Evolutionary conservation across 2,797 vertebrate genomes (phyloP).

Genomic region (Sandelia bainsii): DNA sequence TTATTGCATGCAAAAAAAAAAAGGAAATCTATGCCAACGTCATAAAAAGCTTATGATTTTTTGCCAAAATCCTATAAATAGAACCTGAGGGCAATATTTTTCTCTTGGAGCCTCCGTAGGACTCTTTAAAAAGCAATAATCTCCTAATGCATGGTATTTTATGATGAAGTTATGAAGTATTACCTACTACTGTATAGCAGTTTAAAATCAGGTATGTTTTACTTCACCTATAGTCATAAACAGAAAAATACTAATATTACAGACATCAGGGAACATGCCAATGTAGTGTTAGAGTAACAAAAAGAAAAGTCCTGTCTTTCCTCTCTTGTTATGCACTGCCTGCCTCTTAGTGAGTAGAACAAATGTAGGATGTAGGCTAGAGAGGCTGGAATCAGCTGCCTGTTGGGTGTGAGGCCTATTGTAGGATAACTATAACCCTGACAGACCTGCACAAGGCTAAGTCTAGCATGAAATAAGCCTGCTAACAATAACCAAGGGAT

Average conservation of each 20-base stretch:
- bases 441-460: conserved; percentile 28
- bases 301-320: conserved; percentile 84
- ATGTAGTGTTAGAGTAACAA: conserved; percentile 88
- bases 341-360: conserved; percentile 89
- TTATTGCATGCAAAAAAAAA: conserved; percentile 87
- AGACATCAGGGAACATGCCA: conserved; percentile 94
- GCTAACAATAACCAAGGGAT: conserved; percentile 26
- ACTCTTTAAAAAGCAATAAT: conserved; percentile 97
- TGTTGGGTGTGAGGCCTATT: conserved; percentile 75
- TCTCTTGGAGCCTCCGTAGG: conserved; percentile 89
- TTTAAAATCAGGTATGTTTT: conserved; percentile 92
- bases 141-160: conserved; percentile 94
- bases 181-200: conserved; percentile 90
- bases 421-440: conserved; percentile 56
- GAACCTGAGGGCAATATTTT: conserved; percentile 90
- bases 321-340: conserved; percentile 92
- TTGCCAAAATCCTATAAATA: conserved; percentile 90
- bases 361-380: conserved; percentile 87
- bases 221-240: conserved; percentile 90
- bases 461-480: conserved; percentile 30
- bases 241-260: conserved; percentile 84
- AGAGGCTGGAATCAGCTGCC: conserved; percentile 81
- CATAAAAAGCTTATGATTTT: conserved; percentile 88
- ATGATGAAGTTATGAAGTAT: conserved; percentile 89
- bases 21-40: conserved; percentile 89